Evolutionary conservation across 2,888 invertebrate species (phyloP).

Genomic region (Drosophila testacea): DNA sequence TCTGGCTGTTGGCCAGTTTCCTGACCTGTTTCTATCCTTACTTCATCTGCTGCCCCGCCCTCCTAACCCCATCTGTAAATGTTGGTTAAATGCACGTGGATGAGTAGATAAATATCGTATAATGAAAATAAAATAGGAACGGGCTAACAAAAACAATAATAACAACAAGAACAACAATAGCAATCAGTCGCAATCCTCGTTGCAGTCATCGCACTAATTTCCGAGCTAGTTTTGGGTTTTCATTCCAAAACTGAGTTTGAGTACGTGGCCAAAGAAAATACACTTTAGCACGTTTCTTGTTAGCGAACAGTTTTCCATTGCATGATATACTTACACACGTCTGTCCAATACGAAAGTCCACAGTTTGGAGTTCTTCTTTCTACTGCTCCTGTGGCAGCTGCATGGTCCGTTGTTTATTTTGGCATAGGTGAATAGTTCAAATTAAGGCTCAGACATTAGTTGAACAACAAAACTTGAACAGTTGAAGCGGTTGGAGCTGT

Average conservation of each 20-base stretch:
- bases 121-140: constrained; percentile 76
- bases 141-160: constrained; percentile 49
- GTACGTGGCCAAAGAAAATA: constrained; percentile 79
- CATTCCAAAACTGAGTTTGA: constrained; percentile 22
- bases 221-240: constrained; percentile 66
- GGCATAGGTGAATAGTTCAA: constrained; percentile 66
- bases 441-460: constrained; percentile 52
- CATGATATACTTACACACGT: constrained; percentile 48
- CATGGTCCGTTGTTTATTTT: constrained; percentile 60
- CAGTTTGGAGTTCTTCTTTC: constrained; percentile 18
- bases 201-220: constrained; percentile 75
- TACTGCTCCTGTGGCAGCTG: constrained; percentile 40
- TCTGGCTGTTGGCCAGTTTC: constrained; percentile 32
- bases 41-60: neutral
- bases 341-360: neutral
- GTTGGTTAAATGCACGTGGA: constrained; percentile 83
- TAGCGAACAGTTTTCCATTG: constrained; percentile 68
- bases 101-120: constrained; percentile 82
- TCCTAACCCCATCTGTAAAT: constrained; percentile 58
- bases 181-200: constrained; percentile 67
- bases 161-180: constrained; percentile 50
- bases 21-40: neutral
- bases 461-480: constrained; percentile 29
- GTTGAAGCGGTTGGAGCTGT: neutral
- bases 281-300: constrained; percentile 81